Conservation (phyloP, 2,888 invertebrate genomes). For the Nomada ruficornis region DNA sequence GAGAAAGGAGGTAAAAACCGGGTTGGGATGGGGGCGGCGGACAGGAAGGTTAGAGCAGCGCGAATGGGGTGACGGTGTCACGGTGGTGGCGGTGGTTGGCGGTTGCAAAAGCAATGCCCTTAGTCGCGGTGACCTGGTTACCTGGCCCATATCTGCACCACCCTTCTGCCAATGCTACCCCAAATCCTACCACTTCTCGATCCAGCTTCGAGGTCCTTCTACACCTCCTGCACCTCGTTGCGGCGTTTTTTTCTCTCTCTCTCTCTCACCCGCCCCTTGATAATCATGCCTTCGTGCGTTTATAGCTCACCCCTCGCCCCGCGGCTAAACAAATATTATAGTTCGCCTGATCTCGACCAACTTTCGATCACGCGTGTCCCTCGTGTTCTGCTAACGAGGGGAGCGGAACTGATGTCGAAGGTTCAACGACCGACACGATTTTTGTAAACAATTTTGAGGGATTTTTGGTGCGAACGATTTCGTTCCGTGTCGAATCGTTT, state of each 20-base stretch:
- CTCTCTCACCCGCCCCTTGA: not conserved
- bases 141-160: conserved; percentile 74
- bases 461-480: no score
- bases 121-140: conserved; percentile 80
- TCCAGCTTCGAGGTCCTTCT: conserved; percentile 30
- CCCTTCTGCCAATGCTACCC: conserved; percentile 49
- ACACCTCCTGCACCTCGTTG: conserved; percentile 36
- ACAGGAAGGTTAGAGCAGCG: conserved; percentile 31
- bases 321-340: no score
- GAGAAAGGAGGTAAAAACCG: not conserved
- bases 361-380: no score
- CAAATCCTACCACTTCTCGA: conserved; percentile 55
- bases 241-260: not conserved
- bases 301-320: not conserved
- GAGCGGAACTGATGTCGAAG: no score
- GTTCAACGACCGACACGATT: no score
- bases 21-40: not conserved
- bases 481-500: no score
- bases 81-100: conserved; percentile 61
- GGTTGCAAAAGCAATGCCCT: conserved; percentile 79
- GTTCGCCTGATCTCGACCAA: no score
- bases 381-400: no score
- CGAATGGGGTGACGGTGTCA: conserved; percentile 50
- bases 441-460: no score
- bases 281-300: conserved; percentile 12